A percentile compares a stretch with the other conserved stretches of the same genome.
Evolutionary conservation across 2,888 invertebrate genomes (phyloP).

Genomic region (Scrobipalpa atriplicella): DNA sequence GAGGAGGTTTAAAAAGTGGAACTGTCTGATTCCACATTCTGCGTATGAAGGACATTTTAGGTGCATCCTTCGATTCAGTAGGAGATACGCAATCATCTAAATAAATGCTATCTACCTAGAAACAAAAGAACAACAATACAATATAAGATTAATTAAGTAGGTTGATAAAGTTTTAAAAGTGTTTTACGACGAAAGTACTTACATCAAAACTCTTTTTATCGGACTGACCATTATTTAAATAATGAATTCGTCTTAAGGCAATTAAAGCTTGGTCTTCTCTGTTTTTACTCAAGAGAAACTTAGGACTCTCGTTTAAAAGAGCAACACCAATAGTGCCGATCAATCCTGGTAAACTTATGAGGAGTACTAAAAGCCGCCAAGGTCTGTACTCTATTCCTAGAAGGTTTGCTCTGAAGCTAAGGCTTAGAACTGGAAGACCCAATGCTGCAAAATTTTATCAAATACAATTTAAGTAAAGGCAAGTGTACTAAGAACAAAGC

Average conservation of each 20-base stretch:
- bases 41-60: constrained; percentile 46
- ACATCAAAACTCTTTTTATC: constrained; percentile 50
- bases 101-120: neutral
- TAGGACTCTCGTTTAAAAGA: constrained; percentile 88
- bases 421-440: constrained; percentile 59
- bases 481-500: neutral
- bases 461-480: neutral
- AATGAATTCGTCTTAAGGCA: constrained; percentile 54
- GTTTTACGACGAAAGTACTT: constrained; percentile 36
- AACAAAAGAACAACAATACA: neutral
- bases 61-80: constrained; percentile 19
- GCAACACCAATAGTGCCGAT: constrained; percentile 81
- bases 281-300: constrained; percentile 86
- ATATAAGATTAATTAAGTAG: neutral
- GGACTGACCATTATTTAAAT: constrained; percentile 48
- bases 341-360: constrained; percentile 84
- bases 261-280: constrained; percentile 80
- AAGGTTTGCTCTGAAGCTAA: constrained; percentile 60
- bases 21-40: constrained; percentile 71
- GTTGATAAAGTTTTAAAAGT: neutral
- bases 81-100: neutral
- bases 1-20: constrained; percentile 66
- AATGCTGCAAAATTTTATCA: constrained; percentile 46
- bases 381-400: constrained; percentile 83
- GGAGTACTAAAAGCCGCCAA: constrained; percentile 88